Evolutionary conservation across 2,888 invertebrate species (phyloP).

Genomic region (Phengaris alcon): DNA sequence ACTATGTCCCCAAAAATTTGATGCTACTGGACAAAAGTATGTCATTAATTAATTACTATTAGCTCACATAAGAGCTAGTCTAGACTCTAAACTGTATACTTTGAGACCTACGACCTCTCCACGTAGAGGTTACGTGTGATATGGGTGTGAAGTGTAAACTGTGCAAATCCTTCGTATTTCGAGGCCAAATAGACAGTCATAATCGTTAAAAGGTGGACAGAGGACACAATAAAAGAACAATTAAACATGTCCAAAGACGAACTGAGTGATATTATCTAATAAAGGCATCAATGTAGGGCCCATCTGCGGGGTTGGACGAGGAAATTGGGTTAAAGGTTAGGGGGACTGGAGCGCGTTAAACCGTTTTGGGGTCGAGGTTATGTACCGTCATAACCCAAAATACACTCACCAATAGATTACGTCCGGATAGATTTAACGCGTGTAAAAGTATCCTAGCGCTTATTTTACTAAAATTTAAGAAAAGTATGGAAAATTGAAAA

Average conservation of each 20-base stretch:
- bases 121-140: too few species aligned
- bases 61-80: too few species aligned
- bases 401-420: slow-evolving; percentile 43
- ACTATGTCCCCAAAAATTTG: neutral
- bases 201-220: too few species aligned
- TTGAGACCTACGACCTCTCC: too few species aligned
- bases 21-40: too few species aligned
- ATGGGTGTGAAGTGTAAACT: too few species aligned
- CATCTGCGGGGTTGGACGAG: slow-evolving; percentile 55
- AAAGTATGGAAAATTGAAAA: too few species aligned
- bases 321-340: slow-evolving; percentile 67
- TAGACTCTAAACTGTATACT: too few species aligned
- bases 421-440: slow-evolving; percentile 22
- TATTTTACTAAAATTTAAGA: slow-evolving; percentile 21
- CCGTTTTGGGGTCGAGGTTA: slow-evolving; percentile 60
- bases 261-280: slow-evolving; percentile 54
- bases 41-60: too few species aligned
- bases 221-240: slow-evolving; percentile 42
- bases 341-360: slow-evolving; percentile 55
- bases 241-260: slow-evolving; percentile 40
- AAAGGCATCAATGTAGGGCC: slow-evolving; percentile 57
- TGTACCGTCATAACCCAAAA: slow-evolving; percentile 55
- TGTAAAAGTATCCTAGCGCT: slow-evolving; percentile 33
- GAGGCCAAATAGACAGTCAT: too few species aligned
- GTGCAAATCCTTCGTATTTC: too few species aligned